A percentile compares a stretch with the other conserved stretches of the same genome.
Evolutionary conservation across 2,888 invertebrate species (phyloP).

Genomic region (Dicyrtoma fusca): DNA sequence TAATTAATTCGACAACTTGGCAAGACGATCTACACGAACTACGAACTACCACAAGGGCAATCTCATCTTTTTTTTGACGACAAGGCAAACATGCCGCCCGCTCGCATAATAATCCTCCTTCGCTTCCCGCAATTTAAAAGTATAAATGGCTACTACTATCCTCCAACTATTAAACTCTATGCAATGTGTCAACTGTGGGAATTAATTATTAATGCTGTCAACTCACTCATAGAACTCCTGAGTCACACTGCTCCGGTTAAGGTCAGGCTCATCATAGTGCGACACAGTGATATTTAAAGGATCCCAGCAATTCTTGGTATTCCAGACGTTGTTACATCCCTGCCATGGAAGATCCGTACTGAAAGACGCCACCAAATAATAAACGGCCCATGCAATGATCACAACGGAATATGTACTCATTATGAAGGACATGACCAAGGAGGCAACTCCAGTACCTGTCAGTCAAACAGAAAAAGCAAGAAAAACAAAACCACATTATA

Average conservation of each 20-base stretch:
- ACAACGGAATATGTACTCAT: slow-evolving; percentile 96
- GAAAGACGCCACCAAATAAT: slow-evolving; percentile 90
- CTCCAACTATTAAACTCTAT: too few species aligned
- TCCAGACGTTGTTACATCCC: slow-evolving; percentile 83
- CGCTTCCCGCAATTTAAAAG: too few species aligned
- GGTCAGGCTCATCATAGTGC: slow-evolving; percentile 69
- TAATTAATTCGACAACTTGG: too few species aligned
- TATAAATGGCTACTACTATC: too few species aligned
- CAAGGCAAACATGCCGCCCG: too few species aligned
- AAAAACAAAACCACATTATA: background rate
- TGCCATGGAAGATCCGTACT: slow-evolving; percentile 87
- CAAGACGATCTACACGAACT: too few species aligned
- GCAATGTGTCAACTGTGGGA: too few species aligned
- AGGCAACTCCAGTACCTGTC: slow-evolving; percentile 90
- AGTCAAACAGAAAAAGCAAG: slow-evolving; percentile 36
- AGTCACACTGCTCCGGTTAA: slow-evolving; percentile 76
- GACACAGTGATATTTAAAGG: slow-evolving; percentile 60
- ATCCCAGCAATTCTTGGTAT: slow-evolving; percentile 81
- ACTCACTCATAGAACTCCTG: slow-evolving; percentile 92
- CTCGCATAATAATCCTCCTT: too few species aligned
- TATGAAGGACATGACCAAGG: slow-evolving; percentile 90
- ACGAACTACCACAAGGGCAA: too few species aligned
- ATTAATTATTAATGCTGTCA: too few species aligned
- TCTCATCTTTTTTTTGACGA: too few species aligned
- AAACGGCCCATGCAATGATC: slow-evolving; percentile 91